Conservation (phyloP, 2,797 vertebrate species). For the Enteromius anoplus region DNA sequence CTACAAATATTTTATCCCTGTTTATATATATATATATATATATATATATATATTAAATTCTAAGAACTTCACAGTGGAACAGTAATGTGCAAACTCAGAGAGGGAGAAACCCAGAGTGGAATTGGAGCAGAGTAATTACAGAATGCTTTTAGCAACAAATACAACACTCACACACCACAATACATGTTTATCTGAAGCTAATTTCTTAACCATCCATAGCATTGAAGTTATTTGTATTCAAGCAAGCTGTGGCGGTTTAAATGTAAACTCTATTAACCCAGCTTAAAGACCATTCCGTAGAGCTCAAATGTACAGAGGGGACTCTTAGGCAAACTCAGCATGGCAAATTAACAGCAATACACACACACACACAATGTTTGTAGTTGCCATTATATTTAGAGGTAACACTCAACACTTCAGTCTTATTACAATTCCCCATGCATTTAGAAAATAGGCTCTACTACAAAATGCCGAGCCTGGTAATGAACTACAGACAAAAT, state of each 20-base stretch:
- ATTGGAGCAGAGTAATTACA: constrained; percentile 10
- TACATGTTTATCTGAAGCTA: constrained; percentile 18
- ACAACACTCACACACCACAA: not conserved
- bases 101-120: not conserved
- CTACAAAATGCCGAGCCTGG: constrained; percentile 35
- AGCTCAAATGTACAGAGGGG: constrained; percentile 28
- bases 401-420: constrained; percentile 15
- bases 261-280: constrained; percentile 46
- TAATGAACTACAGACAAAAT: constrained; percentile 46
- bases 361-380: constrained; percentile 6
- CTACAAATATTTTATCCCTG: not conserved
- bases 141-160: constrained; percentile 9
- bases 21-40: not conserved
- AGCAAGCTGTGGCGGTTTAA: constrained; percentile 22
- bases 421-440: constrained; percentile 44
- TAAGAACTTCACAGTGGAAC: not conserved
- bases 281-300: constrained; percentile 47
- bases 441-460: constrained; percentile 41
- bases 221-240: constrained; percentile 32
- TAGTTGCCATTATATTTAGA: constrained; percentile 23
- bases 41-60: not conserved
- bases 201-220: constrained; percentile 21
- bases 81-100: not conserved
- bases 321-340: constrained; percentile 27
- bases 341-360: constrained; percentile 27